A percentile compares a stretch with the other conserved stretches of the same genome.
phyloP scores from a whole-genome alignment of 1,140 invertebrate genomes.

The Grapholita molesta region DNA sequence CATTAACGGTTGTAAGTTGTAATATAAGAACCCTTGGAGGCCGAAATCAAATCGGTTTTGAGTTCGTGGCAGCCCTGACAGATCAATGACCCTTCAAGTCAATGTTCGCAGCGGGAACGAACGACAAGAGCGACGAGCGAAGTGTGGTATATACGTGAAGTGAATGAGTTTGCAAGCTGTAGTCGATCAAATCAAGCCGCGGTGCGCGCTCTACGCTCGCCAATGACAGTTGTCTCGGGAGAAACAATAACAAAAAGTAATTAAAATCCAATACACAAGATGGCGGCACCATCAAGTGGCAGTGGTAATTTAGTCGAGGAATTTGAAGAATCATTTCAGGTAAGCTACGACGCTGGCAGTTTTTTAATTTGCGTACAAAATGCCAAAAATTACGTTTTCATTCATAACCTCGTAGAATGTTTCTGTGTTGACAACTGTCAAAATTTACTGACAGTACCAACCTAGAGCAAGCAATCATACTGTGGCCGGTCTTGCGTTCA shows the following conservation, averaged over 20 bases:
- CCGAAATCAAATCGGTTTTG: not conserved
- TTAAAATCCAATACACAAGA: constrained; percentile 50
- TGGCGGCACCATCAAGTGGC: constrained; percentile 88
- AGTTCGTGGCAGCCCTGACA: constrained; percentile 10
- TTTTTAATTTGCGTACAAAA: not conserved
- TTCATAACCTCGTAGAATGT: constrained; percentile 48
- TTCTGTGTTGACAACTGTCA: constrained; percentile 50
- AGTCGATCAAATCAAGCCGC: not conserved
- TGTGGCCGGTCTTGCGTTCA: constrained; percentile 52
- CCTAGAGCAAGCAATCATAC: constrained; percentile 45
- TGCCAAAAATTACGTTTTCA: constrained; percentile 19
- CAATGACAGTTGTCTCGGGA: not conserved
- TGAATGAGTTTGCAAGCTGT: not conserved
- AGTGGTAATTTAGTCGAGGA: constrained; percentile 90
- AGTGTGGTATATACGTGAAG: not conserved
- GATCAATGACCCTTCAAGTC: constrained; percentile 6
- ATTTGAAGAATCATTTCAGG: constrained; percentile 91
- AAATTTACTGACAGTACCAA: constrained; percentile 50
- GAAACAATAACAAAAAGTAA: constrained; percentile 10
- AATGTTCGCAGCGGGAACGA: not conserved
- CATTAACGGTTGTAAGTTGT: too few species aligned
- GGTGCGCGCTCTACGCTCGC: not conserved
- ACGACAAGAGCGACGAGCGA: not conserved
- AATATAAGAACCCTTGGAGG: not conserved
- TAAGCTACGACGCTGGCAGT: constrained; percentile 25